Base-by-base conservation (phyloP, 2,797 vertebrate species). In the Chaunax sp. region DNA sequence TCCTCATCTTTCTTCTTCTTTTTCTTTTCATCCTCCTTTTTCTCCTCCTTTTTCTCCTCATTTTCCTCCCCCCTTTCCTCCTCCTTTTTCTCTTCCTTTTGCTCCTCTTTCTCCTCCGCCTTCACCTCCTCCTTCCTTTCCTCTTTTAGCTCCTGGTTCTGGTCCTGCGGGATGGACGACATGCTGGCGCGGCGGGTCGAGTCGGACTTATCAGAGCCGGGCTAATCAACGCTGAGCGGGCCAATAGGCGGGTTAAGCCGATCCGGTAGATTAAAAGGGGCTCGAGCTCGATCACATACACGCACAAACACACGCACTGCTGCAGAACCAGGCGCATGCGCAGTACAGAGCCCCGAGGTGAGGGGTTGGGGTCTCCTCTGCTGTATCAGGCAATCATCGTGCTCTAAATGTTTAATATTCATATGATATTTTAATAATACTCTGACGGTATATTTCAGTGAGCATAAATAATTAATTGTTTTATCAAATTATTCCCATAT, bases 241-340 rank as follows among this genome's bases (percentile, higher is more conserved):
- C 25, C 38, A 46, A 44, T 2, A 37, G 51, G 25, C 49, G 22
- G 15, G 45, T 30, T 40, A 46, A 44, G 55, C 40, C 40, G 35
- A 73, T 63, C 53, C 18, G 41, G 68, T 28, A n/a, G 51, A 60
- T 65, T 11, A 53, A 2, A 37, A 19, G 0, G 35, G 37, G 41
- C 55, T 12, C 46, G 49, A 56, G 53, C 47, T 56, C 53, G 23
- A 19, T 52, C 23, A 10, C 44, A 60, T 46, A 44, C 64, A n/a
- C 44, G 1, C 43, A 4, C 25, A 19, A 57, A 19, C 54, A 59
- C 40, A 56, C 20, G 1, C 54, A 59, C 45, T 80, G 69, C 72
- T 75, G 83, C 79, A 83, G 71, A 75, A 74, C 33, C 23, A 26
- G 9, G 51, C 59, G 70, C 86, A 79, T 82, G 86, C 83, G 83